Conservation (phyloP, 2,113 vertebrate species). For the Dicaeum eximium region DNA sequence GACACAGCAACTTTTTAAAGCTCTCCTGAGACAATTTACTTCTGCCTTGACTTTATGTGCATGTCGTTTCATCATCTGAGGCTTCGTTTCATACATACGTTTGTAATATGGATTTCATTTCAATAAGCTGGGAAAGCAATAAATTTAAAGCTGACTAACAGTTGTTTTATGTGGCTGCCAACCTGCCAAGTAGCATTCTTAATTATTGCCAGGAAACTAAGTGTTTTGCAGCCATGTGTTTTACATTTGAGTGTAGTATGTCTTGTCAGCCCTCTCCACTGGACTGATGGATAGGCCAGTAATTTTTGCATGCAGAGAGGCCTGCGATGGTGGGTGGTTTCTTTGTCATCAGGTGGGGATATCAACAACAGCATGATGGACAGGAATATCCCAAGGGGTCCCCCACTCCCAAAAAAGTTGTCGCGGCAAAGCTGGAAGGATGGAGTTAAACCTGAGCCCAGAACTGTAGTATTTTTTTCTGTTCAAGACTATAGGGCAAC, state of each 20-base stretch:
- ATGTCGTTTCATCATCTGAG: slow-evolving; percentile 62
- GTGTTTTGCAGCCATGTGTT: slow-evolving; percentile 80
- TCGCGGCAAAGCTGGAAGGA: background rate
- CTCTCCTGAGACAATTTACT: slow-evolving; percentile 44
- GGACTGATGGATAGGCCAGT: slow-evolving; percentile 71
- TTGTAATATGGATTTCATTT: slow-evolving; percentile 79
- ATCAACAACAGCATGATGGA: slow-evolving; percentile 45
- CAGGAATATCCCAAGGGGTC: background rate
- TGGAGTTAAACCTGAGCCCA: slow-evolving; percentile 50
- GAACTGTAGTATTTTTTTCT: slow-evolving; percentile 38
- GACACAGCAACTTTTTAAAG: slow-evolving; percentile 10
- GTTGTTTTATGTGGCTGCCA: slow-evolving; percentile 83
- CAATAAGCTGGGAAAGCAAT: slow-evolving; percentile 77
- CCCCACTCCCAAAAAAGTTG: slow-evolving; percentile 13
- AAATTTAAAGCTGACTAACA: slow-evolving; percentile 76
- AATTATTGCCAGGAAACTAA: slow-evolving; percentile 85
- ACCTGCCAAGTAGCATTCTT: slow-evolving; percentile 81
- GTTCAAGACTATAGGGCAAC: background rate
- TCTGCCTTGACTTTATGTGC: slow-evolving; percentile 50
- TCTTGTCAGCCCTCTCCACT: slow-evolving; percentile 74
- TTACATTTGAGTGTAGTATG: slow-evolving; percentile 79
- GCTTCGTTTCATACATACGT: slow-evolving; percentile 61
- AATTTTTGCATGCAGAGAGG: slow-evolving; percentile 29
- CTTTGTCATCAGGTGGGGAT: slow-evolving; percentile 62
- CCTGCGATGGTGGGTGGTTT: slow-evolving; percentile 67